These are phyloP conservation scores for Aspidiotus rigidus DNA, from an alignment of 2,888 invertebrate genomes.

Conservation along the genomic window DNA sequence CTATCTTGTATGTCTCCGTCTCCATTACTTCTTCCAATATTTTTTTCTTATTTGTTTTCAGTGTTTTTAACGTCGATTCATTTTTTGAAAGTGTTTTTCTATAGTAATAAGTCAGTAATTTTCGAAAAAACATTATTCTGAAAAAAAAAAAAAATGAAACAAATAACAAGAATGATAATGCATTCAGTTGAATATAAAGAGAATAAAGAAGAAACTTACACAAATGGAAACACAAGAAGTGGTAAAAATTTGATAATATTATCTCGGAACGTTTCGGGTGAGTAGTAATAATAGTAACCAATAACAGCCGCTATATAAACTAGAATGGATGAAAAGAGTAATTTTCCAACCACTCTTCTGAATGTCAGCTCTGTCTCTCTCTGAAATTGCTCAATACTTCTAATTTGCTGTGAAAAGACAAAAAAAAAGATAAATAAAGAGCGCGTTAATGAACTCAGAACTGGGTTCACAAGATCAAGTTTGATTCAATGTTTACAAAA, in stretches of 20 bases:
- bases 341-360: slow-evolving; percentile 69
- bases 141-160: slow-evolving; percentile 39
- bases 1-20: slow-evolving; percentile 93
- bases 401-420: slow-evolving; percentile 53
- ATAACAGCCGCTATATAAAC: slow-evolving; percentile 41
- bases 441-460: neutral
- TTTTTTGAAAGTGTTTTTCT: slow-evolving; percentile 70
- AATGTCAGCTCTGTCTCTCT: slow-evolving; percentile 69
- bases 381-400: slow-evolving; percentile 68
- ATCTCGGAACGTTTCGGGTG: slow-evolving; percentile 63
- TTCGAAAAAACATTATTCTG: slow-evolving; percentile 70
- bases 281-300: slow-evolving; percentile 66
- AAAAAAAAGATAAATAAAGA: slow-evolving; percentile 6
- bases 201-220: slow-evolving; percentile 10
- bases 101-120: slow-evolving; percentile 79
- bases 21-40: slow-evolving; percentile 94
- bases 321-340: slow-evolving; percentile 53
- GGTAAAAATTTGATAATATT: slow-evolving; percentile 69
- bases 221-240: slow-evolving; percentile 60
- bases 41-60: slow-evolving; percentile 73
- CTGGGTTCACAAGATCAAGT: no score
- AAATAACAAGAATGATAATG: slow-evolving; percentile 7
- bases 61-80: slow-evolving; percentile 58
- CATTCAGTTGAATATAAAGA: neutral
- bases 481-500: no score